Evolutionary conservation across 2,888 invertebrate genomes (phyloP).

Genomic region (Aporophyla lueneburgensis): DNA sequence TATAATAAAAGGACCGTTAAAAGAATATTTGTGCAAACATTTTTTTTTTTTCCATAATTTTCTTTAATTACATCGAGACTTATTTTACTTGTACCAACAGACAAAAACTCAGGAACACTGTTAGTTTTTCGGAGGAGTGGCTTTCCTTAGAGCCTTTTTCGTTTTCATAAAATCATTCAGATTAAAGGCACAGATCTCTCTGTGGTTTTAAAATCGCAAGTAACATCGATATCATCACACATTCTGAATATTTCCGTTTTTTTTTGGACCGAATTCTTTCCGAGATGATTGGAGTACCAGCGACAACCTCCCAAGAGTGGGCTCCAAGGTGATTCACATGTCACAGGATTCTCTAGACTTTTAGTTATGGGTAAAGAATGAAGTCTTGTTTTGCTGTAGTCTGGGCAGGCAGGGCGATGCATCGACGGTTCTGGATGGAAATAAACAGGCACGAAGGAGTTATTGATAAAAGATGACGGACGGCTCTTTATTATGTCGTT

Average conservation of each 20-base stretch:
- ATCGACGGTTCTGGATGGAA: slow-evolving; percentile 37
- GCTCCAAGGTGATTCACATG: neutral
- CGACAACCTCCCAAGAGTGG: slow-evolving; percentile 30
- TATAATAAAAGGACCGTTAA: neutral
- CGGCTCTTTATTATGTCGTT: neutral
- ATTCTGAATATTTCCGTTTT: neutral
- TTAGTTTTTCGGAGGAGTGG: neutral
- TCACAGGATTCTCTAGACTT: slow-evolving; percentile 27
- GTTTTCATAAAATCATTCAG: neutral
- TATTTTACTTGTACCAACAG: neutral
- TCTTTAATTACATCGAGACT: neutral
- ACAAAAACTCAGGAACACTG: neutral
- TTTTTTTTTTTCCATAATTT: neutral
- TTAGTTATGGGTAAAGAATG: slow-evolving; percentile 33
- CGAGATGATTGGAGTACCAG: slow-evolving; percentile 4
- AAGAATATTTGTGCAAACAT: neutral
- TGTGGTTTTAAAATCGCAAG: neutral
- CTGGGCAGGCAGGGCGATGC: slow-evolving; percentile 34
- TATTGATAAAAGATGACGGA: neutral
- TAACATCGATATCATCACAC: too few species aligned
- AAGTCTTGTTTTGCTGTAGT: slow-evolving; percentile 38
- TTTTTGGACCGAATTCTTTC: neutral
- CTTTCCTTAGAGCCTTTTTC: neutral
- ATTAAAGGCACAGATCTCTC: too few species aligned
- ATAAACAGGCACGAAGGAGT: slow-evolving; percentile 1